Percentiles rank a stretch among this genome's conserved stretches.
phyloP scores from a whole-genome alignment of 2,797 vertebrate genomes.

The Anableps anableps region DNA sequence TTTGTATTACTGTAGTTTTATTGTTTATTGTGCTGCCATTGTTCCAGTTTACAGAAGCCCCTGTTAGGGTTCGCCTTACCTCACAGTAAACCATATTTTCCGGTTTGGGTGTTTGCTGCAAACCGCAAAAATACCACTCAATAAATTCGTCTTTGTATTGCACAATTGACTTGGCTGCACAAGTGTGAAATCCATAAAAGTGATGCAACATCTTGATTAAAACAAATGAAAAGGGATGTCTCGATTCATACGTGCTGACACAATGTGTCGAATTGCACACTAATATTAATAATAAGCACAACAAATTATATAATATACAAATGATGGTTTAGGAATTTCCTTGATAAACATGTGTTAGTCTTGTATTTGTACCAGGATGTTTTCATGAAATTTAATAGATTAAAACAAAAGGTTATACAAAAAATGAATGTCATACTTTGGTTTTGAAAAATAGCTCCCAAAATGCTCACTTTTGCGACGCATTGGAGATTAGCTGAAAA shows the following conservation, averaged over 20 bases:
- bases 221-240: not conserved
- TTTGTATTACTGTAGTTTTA: not conserved
- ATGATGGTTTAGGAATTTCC: not conserved
- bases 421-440: not conserved
- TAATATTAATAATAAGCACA: not conserved
- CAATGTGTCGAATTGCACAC: not conserved
- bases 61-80: constrained; percentile 5
- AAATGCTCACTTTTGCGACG: constrained; percentile 21
- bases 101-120: not conserved
- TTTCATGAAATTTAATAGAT: not conserved
- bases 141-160: not conserved
- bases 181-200: not conserved
- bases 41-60: not conserved
- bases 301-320: not conserved
- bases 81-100: not conserved
- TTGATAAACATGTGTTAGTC: not conserved
- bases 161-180: not conserved
- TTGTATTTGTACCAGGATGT: not conserved
- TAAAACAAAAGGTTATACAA: not conserved
- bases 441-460: constrained; percentile 6
- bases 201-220: not conserved
- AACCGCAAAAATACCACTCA: not conserved
- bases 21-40: not conserved
- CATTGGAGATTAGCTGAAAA: constrained; percentile 22
- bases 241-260: not conserved